A percentile compares a stretch with the other conserved stretches of the same genome.
Conservation (phyloP, 2,113 vertebrate species). For the Zosterops japonicus region DNA sequence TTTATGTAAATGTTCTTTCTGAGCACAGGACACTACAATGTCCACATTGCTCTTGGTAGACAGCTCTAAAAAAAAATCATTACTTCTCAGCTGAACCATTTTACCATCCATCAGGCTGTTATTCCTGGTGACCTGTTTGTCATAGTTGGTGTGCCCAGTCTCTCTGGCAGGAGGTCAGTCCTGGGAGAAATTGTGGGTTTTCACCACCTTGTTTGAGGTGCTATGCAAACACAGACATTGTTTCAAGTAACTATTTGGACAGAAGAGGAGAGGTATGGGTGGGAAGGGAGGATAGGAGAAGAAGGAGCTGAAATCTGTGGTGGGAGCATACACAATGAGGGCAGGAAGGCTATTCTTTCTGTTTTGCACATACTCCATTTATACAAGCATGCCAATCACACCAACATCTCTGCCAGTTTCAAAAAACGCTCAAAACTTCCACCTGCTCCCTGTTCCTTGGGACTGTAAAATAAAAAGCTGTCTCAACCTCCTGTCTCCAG, state of each 20-base stretch:
- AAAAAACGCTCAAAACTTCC: neutral
- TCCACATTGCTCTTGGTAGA: neutral
- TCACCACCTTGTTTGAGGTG: neutral
- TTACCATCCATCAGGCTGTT: neutral
- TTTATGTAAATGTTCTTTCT: neutral
- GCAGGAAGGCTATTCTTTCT: neutral
- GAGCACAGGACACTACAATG: neutral
- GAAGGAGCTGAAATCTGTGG: neutral
- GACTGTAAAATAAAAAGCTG: neutral
- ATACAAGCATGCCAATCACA: neutral
- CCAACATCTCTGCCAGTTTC: neutral
- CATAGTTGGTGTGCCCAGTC: neutral
- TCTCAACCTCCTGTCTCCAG: neutral
- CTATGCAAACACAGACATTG: rapidly evolving
- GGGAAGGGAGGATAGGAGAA: neutral
- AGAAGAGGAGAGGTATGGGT: neutral
- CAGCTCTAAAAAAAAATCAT: neutral
- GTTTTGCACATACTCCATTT: neutral
- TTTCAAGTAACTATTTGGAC: neutral
- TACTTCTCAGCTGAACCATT: neutral
- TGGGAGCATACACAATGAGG: neutral
- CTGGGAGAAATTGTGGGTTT: neutral
- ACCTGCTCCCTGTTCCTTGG: neutral
- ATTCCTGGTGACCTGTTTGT: rapidly evolving
- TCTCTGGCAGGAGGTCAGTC: neutral